Conservation (phyloP, 2,888 invertebrate species). For the Pyrocoelia pectoralis region DNA sequence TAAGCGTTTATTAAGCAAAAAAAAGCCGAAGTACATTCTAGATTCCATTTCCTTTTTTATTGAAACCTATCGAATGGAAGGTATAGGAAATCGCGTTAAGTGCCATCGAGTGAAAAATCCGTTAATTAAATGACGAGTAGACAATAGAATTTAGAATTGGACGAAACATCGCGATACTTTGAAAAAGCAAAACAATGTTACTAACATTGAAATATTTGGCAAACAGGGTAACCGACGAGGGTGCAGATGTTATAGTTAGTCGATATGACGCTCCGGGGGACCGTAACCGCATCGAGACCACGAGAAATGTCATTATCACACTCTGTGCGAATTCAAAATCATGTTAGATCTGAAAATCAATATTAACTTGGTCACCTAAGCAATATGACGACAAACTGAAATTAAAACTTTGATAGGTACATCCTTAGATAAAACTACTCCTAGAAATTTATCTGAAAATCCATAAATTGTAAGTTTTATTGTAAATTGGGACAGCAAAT, state of each 20-base stretch:
- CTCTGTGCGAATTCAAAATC: slow-evolving; percentile 36
- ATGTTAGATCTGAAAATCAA: slow-evolving; percentile 39
- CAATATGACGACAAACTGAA: slow-evolving; percentile 9
- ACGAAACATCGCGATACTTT: slow-evolving; percentile 19
- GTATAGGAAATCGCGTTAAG: slow-evolving; percentile 19
- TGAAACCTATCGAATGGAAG: background rate
- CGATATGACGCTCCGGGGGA: slow-evolving; percentile 41
- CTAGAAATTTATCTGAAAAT: slow-evolving; percentile 41
- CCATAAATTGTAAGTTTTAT: slow-evolving; percentile 41
- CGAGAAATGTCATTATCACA: slow-evolving; percentile 38
- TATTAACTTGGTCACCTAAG: slow-evolving; percentile 27
- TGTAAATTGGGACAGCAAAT: slow-evolving; percentile 31
- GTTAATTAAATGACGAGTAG: slow-evolving; percentile 25
- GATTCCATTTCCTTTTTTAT: slow-evolving; percentile 14
- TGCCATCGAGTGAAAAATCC: slow-evolving; percentile 21
- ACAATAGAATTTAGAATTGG: slow-evolving; percentile 14
- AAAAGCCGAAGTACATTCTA: background rate
- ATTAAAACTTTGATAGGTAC: slow-evolving; percentile 1
- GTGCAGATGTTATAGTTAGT: slow-evolving; percentile 36
- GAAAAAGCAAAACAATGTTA: slow-evolving; percentile 35
- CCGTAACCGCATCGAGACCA: slow-evolving; percentile 39
- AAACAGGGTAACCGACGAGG: slow-evolving; percentile 28
- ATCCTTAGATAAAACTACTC: slow-evolving; percentile 28
- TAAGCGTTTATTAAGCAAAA: background rate
- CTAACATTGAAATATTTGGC: slow-evolving; percentile 32